Evolutionary conservation across 2,888 invertebrate genomes (phyloP).

Genomic region (Leistus spinibarbis): DNA sequence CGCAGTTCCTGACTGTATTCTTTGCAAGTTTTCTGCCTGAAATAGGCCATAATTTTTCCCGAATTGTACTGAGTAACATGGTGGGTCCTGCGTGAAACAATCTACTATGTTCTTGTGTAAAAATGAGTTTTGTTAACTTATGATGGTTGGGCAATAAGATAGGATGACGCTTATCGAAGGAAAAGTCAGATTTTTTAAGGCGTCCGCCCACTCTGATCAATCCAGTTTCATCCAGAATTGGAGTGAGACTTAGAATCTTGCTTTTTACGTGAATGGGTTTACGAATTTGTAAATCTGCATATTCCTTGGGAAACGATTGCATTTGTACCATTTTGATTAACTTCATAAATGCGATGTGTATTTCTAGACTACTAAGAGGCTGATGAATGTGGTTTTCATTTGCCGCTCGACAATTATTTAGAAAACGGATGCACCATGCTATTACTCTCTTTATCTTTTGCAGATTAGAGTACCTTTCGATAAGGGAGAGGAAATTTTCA

Average conservation of each 20-base stretch:
- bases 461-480: conserved; percentile 1
- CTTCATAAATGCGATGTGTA: not conserved
- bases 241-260: not conserved
- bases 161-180: not conserved
- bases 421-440: conserved; percentile 25
- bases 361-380: too few species aligned
- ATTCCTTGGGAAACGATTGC: not conserved
- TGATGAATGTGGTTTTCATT: not conserved
- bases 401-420: not conserved
- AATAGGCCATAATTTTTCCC: not conserved
- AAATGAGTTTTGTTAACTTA: not conserved
- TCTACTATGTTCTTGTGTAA: not conserved
- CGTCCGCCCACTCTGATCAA: not conserved
- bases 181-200: not conserved
- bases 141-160: not conserved
- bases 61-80: not conserved
- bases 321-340: not conserved
- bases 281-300: not conserved
- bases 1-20: not conserved
- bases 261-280: not conserved
- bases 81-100: not conserved
- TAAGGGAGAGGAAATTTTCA: not conserved
- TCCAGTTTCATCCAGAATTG: not conserved
- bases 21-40: not conserved
- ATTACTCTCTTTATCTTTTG: conserved; percentile 17